These are phyloP conservation scores for Melopsittacus undulatus DNA, from an alignment of 2,797 vertebrate species.

Conservation along the genomic window DNA sequence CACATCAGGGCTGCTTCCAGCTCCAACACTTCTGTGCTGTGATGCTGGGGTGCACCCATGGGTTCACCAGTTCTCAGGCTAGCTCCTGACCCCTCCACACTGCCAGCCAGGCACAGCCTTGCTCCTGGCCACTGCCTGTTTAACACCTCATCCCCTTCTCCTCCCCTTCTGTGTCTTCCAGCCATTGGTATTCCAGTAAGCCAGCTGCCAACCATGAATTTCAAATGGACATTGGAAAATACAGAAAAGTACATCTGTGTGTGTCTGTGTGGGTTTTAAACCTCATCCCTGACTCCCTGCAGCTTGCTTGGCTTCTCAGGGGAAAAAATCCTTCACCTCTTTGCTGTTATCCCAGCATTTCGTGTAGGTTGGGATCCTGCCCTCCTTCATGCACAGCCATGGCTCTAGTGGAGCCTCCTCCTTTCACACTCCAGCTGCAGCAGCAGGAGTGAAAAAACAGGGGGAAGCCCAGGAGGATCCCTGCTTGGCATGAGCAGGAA, in stretches of 20 bases:
- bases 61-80: neutral
- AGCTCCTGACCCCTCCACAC: too few species aligned
- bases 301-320: neutral
- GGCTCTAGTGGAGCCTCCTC: neutral
- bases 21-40: accelerated
- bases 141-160: neutral
- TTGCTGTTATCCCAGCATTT: neutral
- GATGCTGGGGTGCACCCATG: too few species aligned
- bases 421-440: neutral
- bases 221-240: neutral
- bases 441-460: too few species aligned
- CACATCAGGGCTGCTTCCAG: accelerated
- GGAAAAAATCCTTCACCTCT: neutral
- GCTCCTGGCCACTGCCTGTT: accelerated
- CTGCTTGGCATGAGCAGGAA: neutral
- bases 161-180: neutral
- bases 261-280: accelerated
- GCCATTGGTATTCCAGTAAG: neutral
- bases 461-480: neutral
- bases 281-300: neutral
- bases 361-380: accelerated
- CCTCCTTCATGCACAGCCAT: accelerated
- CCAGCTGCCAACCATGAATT: accelerated
- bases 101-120: neutral
- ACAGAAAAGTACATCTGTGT: neutral